These are phyloP conservation scores for Pimephales promelas DNA, from an alignment of 2,113 vertebrate species.

Conservation along the genomic window DNA sequence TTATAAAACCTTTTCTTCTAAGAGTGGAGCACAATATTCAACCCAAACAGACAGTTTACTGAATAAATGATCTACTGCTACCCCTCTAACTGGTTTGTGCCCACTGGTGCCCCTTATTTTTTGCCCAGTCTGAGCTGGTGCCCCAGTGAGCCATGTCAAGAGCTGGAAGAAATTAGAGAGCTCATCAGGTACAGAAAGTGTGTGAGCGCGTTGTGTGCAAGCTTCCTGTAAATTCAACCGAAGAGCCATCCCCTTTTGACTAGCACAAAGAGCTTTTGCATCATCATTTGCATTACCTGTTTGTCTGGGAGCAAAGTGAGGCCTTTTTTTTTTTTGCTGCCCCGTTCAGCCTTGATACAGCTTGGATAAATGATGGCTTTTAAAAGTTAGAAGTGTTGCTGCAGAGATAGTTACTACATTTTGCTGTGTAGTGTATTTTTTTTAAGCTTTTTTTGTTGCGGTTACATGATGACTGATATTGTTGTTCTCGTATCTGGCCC, in stretches of 20 bases:
- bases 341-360: background rate
- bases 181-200: slow-evolving; percentile 81
- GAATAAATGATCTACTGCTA: background rate
- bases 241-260: slow-evolving; percentile 54
- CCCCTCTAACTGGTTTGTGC: slow-evolving; percentile 19
- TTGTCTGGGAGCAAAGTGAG: background rate
- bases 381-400: background rate
- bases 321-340: background rate
- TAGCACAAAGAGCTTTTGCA: slow-evolving; percentile 57
- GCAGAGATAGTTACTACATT: background rate
- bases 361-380: background rate
- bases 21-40: background rate
- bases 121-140: slow-evolving; percentile 86
- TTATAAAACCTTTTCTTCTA: too few species aligned
- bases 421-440: background rate
- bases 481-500: slow-evolving; percentile 58
- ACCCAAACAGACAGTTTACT: background rate
- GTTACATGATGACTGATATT: slow-evolving; percentile 63
- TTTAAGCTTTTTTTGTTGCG: slow-evolving; percentile 17
- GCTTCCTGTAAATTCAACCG: slow-evolving; percentile 26
- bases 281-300: slow-evolving; percentile 65
- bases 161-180: slow-evolving; percentile 82
- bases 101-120: background rate
- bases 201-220: background rate
- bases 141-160: slow-evolving; percentile 78